Percentiles rank a stretch among this genome's conserved stretches.
These are phyloP conservation scores for Vireo griseus DNA, from an alignment of 2,797 vertebrate species.

Conservation along the genomic window DNA sequence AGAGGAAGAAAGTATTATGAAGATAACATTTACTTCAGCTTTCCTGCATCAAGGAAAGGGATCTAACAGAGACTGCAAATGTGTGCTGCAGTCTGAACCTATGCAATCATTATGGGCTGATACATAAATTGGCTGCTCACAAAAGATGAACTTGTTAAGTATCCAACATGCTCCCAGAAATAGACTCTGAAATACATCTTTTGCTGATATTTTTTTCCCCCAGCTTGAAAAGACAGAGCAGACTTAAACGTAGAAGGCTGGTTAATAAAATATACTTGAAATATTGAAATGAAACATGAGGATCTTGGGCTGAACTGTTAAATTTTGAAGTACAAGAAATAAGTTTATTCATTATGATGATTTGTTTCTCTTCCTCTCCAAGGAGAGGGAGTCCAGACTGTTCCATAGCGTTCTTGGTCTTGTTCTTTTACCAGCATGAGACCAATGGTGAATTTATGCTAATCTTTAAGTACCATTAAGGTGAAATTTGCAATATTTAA, in stretches of 20 bases:
- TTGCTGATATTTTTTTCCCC: background rate
- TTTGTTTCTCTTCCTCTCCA: background rate
- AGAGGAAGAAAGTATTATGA: background rate
- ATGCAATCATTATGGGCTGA: background rate
- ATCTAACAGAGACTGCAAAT: background rate
- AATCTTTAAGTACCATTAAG: background rate
- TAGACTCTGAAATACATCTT: background rate
- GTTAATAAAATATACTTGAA: constrained; percentile 33
- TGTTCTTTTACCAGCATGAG: constrained; percentile 25
- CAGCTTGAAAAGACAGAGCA: background rate
- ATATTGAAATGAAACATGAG: background rate
- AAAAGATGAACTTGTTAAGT: background rate
- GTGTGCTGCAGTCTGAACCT: background rate
- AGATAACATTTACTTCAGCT: background rate
- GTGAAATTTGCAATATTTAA: constrained; percentile 66
- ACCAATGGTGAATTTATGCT: constrained; percentile 32
- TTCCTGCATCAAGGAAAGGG: background rate
- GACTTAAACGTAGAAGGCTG: background rate
- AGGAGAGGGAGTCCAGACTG: background rate
- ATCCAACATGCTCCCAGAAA: constrained; percentile 6
- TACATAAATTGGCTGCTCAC: background rate
- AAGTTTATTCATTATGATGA: background rate
- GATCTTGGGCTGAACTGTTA: background rate
- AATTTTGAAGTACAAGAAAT: background rate
- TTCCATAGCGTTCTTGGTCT: background rate